These are phyloP conservation scores for Ctenicera cuprea DNA, from an alignment of 2,888 invertebrate genomes.

Conservation along the genomic window DNA sequence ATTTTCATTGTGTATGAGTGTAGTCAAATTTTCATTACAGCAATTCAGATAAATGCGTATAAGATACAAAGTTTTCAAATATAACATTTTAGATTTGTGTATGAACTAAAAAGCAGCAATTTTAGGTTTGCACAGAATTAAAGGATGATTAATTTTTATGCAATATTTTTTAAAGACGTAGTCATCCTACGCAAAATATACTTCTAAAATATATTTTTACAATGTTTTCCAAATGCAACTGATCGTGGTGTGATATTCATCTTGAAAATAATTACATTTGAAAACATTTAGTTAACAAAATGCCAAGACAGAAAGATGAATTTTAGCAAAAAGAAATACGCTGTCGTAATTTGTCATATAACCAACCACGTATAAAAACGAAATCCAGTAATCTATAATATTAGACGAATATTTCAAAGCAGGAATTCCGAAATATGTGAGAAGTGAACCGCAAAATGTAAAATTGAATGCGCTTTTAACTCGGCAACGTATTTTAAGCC, in stretches of 20 bases:
- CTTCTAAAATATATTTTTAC: too few relatives aligned
- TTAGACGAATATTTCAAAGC: slow-evolving; percentile 7
- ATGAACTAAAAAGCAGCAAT: too few relatives aligned
- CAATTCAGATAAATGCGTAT: too few relatives aligned
- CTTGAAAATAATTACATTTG: too few relatives aligned
- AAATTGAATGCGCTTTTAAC: background rate
- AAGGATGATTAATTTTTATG: too few relatives aligned
- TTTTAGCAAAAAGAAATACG: slow-evolving; percentile 1
- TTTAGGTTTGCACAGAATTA: too few relatives aligned
- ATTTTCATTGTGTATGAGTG: background rate
- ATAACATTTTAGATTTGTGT: too few relatives aligned
- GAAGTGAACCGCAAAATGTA: slow-evolving; percentile 9
- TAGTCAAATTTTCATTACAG: background rate
- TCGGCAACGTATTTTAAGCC: background rate
- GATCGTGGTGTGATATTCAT: too few relatives aligned
- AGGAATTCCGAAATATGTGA: slow-evolving; percentile 1
- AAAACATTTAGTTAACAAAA: background rate
- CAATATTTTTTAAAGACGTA: too few relatives aligned
- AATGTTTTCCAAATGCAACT: too few relatives aligned
- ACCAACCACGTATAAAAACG: slow-evolving; percentile 2
- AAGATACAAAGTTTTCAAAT: too few relatives aligned
- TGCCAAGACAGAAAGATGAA: background rate
- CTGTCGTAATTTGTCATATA: slow-evolving; percentile 5
- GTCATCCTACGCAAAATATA: too few relatives aligned
- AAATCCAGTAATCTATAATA: slow-evolving; percentile 14